These are phyloP conservation scores for Xestia ashworthii DNA, from an alignment of 2,888 invertebrate species.

Conservation along the genomic window DNA sequence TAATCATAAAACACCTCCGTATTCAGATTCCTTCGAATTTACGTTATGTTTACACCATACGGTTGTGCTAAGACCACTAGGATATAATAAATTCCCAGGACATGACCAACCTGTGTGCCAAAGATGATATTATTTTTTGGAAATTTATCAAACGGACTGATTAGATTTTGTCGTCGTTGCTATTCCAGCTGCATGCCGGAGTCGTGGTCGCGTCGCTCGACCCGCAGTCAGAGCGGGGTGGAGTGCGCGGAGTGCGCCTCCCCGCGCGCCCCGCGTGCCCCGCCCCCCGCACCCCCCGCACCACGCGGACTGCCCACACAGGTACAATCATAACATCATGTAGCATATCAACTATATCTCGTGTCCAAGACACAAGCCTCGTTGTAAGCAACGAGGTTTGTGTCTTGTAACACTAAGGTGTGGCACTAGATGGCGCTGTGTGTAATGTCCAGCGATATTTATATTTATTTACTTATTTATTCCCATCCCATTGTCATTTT, in stretches of 20 bases:
- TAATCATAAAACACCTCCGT: not conserved
- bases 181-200: slow-evolving; percentile 85
- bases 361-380: no score
- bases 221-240: slow-evolving; percentile 72
- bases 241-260: slow-evolving; percentile 85
- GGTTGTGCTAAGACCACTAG: no score
- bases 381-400: no score
- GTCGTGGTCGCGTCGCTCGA: slow-evolving; percentile 85
- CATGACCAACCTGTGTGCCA: not conserved
- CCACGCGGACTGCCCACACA: slow-evolving; percentile 73
- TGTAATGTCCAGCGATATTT: no score
- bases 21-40: not conserved
- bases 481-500: no score
- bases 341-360: no score
- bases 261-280: slow-evolving; percentile 77
- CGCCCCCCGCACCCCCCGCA: slow-evolving; percentile 78
- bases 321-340: slow-evolving; percentile 40
- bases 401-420: no score
- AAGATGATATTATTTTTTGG: not conserved
- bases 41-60: no score
- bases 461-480: no score
- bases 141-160: no score
- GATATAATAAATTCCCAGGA: not conserved
- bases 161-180: no score
- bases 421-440: no score